Evolutionary conservation across 2,888 invertebrate species (phyloP).

Genomic region (Plemyria rubiginata): DNA sequence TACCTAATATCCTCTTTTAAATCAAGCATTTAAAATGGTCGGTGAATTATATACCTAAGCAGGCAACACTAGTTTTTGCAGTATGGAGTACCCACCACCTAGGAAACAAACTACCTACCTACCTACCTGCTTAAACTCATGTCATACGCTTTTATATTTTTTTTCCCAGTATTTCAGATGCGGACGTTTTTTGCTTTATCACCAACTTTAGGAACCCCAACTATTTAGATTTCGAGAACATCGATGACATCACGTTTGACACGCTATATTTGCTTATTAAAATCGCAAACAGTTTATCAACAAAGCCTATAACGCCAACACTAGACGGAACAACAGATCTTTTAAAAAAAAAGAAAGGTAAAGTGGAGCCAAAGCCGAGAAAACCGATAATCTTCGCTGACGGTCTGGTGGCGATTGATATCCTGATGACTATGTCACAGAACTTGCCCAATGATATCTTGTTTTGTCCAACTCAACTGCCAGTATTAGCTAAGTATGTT

Average conservation of each 20-base stretch:
- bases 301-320: conserved; percentile 31
- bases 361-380: conserved; percentile 35
- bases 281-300: conserved; percentile 61
- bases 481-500: conserved; percentile 57
- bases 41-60: no score
- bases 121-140: not conserved
- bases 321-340: conserved; percentile 29
- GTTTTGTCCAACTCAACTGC: conserved; percentile 61
- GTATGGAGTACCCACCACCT: not conserved
- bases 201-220: conserved; percentile 70
- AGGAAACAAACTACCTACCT: not conserved
- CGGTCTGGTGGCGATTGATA: conserved; percentile 66
- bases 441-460: conserved; percentile 62
- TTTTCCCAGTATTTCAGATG: conserved; percentile 61
- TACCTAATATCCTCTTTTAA: no score
- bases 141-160: not conserved
- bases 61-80: no score
- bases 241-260: conserved; percentile 61
- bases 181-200: conserved; percentile 70
- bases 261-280: conserved; percentile 66
- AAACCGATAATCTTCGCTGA: conserved; percentile 69
- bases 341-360: conserved; percentile 34
- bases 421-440: conserved; percentile 59
- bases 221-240: conserved; percentile 51
- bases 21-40: no score